Evolutionary conservation across 2,797 vertebrate genomes (phyloP).

Genomic region (Thamnophis elegans): DNA sequence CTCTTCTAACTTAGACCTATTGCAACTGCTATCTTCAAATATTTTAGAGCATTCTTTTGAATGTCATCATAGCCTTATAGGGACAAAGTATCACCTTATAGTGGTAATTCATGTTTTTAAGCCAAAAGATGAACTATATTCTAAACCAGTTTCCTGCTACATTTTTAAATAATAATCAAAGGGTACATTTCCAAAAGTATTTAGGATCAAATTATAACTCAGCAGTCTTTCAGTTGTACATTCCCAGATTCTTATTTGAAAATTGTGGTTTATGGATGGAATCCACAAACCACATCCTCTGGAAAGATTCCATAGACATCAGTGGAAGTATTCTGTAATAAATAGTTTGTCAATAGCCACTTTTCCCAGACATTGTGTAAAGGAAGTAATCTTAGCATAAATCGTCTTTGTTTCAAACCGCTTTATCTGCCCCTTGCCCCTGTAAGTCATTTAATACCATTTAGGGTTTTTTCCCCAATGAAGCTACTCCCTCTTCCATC

Average conservation of each 20-base stretch:
- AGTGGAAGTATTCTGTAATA: constrained; percentile 15
- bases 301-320: not conserved
- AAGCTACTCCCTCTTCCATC: not conserved
- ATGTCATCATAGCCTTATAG: not conserved
- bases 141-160: not conserved
- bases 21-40: not conserved
- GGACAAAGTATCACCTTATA: not conserved
- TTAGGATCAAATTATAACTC: constrained; percentile 1
- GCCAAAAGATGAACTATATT: constrained; percentile 20
- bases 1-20: not conserved
- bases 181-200: not conserved
- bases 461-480: not conserved
- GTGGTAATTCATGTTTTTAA: not conserved
- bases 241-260: constrained; percentile 7
- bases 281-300: constrained; percentile 27
- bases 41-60: not conserved
- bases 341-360: constrained; percentile 9
- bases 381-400: not conserved
- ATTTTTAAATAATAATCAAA: not conserved
- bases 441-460: not conserved
- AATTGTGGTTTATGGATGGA: not conserved
- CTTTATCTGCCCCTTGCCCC: not conserved
- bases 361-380: not conserved
- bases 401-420: not conserved
- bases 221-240: not conserved